Conservation (phyloP, 2,888 invertebrate genomes). For the Melipona bicolor region DNA sequence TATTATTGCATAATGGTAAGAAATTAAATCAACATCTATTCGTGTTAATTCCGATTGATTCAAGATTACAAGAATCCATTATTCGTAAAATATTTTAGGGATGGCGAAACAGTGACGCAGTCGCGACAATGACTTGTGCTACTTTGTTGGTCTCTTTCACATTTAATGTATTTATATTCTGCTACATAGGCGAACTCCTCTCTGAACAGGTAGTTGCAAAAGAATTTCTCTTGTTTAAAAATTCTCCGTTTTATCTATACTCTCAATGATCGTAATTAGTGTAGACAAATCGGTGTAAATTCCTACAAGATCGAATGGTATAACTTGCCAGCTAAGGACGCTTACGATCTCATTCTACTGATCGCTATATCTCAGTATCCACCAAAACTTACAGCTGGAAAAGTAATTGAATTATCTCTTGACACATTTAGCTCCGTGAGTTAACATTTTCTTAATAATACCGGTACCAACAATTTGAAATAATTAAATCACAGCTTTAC, state of each 20-base stretch:
- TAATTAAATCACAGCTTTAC: no score
- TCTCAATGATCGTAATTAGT: conserved; percentile 34
- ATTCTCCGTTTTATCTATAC: neutral
- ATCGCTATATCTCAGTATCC: conserved; percentile 68
- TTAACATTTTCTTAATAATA: neutral
- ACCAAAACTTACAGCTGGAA: conserved; percentile 74
- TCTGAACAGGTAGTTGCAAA: conserved; percentile 65
- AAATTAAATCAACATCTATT: neutral
- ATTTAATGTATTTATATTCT: conserved; percentile 68
- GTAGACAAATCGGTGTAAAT: conserved; percentile 50
- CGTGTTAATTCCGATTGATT: no score
- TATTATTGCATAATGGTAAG: conserved; percentile 77
- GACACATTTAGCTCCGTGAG: conserved; percentile 62
- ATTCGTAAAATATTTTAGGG: conserved; percentile 14
- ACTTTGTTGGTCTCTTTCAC: conserved; percentile 53
- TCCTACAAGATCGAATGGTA: conserved; percentile 68
- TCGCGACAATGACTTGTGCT: conserved; percentile 50
- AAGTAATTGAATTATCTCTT: conserved; percentile 70
- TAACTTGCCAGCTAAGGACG: conserved; percentile 46
- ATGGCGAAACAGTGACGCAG: conserved; percentile 19
- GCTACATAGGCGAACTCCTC: conserved; percentile 70
- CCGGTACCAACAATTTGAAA: no score
- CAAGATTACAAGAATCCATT: neutral
- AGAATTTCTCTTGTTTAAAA: neutral
- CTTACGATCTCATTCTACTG: conserved; percentile 64